These are phyloP conservation scores for Sciurus vulgaris DNA, from an alignment of 2,797 vertebrate genomes.

Conservation along the genomic window DNA sequence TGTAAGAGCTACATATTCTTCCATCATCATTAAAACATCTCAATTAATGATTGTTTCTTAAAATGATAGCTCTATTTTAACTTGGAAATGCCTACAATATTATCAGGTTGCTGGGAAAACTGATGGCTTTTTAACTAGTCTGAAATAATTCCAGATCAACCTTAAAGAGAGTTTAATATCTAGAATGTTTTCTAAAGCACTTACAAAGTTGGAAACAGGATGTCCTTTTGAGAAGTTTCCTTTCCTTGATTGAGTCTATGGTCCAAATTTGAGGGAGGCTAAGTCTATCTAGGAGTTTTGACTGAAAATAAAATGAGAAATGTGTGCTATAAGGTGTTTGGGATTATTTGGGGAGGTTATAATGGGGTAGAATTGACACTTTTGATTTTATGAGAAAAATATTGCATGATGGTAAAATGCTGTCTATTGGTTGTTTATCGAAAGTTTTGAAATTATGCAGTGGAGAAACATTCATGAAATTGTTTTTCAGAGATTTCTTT, in stretches of 20 bases:
- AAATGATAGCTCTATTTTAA: slow-evolving; percentile 23
- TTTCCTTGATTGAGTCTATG: slow-evolving; percentile 20
- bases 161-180: slow-evolving; percentile 46
- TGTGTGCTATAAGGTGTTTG: neutral
- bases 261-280: slow-evolving; percentile 38
- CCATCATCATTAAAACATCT: slow-evolving; percentile 1
- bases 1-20: neutral
- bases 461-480: neutral
- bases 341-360: neutral
- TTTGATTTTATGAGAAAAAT: slow-evolving; percentile 21
- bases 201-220: slow-evolving; percentile 35
- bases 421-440: neutral
- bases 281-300: slow-evolving; percentile 15
- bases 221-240: slow-evolving; percentile 45
- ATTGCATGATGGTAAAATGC: neutral
- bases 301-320: slow-evolving; percentile 55
- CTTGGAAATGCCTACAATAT: neutral
- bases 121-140: slow-evolving; percentile 27
- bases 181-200: slow-evolving; percentile 24
- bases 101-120: slow-evolving; percentile 49
- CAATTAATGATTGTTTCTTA: slow-evolving; percentile 23
- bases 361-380: neutral
- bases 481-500: slow-evolving; percentile 33
- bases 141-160: slow-evolving; percentile 6
- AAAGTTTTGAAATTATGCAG: slow-evolving; percentile 1